Evolutionary conservation across 2,888 invertebrate species (phyloP), one percentile per base, ranked within the genome.

Genomic region (Troides oblongomaculatus): DNA sequence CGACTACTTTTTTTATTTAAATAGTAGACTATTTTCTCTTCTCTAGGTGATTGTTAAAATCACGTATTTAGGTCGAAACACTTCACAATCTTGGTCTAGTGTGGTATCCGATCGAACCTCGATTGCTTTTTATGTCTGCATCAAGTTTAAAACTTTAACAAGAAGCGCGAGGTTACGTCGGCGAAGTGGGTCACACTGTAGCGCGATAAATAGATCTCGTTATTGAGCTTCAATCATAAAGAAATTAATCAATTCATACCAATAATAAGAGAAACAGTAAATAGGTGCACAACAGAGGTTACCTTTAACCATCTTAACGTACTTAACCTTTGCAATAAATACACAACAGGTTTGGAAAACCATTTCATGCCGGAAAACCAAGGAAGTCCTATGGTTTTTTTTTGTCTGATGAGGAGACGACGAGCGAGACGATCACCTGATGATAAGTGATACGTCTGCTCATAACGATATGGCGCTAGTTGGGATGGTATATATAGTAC

Each of bases 81-180:
- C 64, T 64, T 64, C 43, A 30, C 39, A 18, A 58, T 43, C 58
- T 64, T 43, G 57, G 59, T 30, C 25, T 30, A 65, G 65, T 59
- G 65, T 36, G 10, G 46, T 43, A 59, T 21, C 46, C 18, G 65
- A 65, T 59, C 36, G 66, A 53, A 61, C 46, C 25, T 66, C 50
- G 53, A 60, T 21, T 50, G 66, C 60, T 66, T 62, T 68, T 62
- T 57, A 68, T 62, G 61, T 56, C 46, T 61, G 50, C 61, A 65
- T 62, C 56, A 57, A 69, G 69, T 65, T 65, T 65, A 62, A 69
- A 70, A 70, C 58, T 57, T 58, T 62, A 70, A 62, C 58, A 66
- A 50, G 62, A 50, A 66, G 62, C 25, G 23, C 65, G 58, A 59
- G 66, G 69, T 70, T 58, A 58, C 62, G 46, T 58, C 50, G 57